These are phyloP conservation scores for Dioctria linearis DNA, from an alignment of 2,888 invertebrate species.

Conservation along the genomic window DNA sequence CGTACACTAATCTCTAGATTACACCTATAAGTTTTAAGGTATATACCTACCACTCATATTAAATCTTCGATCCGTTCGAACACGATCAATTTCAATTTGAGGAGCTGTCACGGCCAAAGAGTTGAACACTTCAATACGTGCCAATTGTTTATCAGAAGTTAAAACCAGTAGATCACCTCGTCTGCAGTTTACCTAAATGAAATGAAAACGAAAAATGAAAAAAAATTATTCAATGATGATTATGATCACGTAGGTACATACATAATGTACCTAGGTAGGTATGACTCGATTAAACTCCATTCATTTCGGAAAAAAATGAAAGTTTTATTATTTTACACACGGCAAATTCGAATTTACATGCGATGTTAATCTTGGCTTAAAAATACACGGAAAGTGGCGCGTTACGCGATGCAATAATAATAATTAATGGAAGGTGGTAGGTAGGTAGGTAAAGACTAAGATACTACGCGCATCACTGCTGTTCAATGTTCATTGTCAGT, in stretches of 20 bases:
- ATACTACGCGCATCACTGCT: too few relatives aligned
- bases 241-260: neutral
- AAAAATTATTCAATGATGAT: slow-evolving; percentile 33
- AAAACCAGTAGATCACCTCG: slow-evolving; percentile 66
- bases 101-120: slow-evolving; percentile 86
- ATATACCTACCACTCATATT: slow-evolving; percentile 68
- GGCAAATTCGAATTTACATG: slow-evolving; percentile 27
- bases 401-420: neutral
- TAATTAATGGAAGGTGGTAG: neutral
- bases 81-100: slow-evolving; percentile 79
- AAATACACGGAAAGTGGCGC: neutral
- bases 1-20: neutral
- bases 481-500: too few relatives aligned
- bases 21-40: neutral
- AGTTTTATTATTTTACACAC: slow-evolving; percentile 37
- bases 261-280: too few relatives aligned
- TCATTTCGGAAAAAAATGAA: slow-evolving; percentile 41
- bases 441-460: too few relatives aligned
- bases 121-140: slow-evolving; percentile 81
- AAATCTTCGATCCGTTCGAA: slow-evolving; percentile 66
- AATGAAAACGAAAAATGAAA: slow-evolving; percentile 53
- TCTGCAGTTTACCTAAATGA: slow-evolving; percentile 70
- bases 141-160: slow-evolving; percentile 68
- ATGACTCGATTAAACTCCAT: neutral
- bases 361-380: slow-evolving; percentile 14